Evolutionary conservation across 2,797 vertebrate species (phyloP).

Genomic region (Melanitta fusca): DNA sequence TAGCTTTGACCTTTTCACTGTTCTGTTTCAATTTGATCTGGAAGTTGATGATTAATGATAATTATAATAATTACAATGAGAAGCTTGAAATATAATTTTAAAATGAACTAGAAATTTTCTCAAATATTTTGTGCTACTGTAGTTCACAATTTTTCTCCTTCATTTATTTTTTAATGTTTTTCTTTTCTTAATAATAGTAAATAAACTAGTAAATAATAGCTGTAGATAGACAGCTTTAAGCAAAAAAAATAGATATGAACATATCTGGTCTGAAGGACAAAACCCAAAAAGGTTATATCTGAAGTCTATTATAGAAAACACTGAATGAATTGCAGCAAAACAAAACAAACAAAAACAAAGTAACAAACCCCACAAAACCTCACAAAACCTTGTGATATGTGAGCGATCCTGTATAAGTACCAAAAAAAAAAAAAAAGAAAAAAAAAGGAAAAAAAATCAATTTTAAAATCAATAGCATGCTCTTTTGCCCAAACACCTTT

Average conservation of each 20-base stretch:
- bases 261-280: not conserved
- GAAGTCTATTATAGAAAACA: not conserved
- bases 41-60: constrained; percentile 79
- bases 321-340: constrained; percentile 8
- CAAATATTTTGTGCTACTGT: constrained; percentile 64
- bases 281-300: not conserved
- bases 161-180: not conserved
- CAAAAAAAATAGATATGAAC: not conserved
- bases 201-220: not conserved
- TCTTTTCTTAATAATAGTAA: constrained; percentile 15
- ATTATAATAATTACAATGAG: constrained; percentile 76
- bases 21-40: constrained; percentile 74
- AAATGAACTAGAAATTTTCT: constrained; percentile 72
- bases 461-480: constrained; percentile 78
- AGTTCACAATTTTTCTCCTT: constrained; percentile 28
- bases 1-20: constrained; percentile 75
- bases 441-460: constrained; percentile 67
- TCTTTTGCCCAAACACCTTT: constrained; percentile 75
- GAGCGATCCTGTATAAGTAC: constrained; percentile 63
- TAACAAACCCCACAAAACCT: constrained; percentile 56
- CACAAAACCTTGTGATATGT: constrained; percentile 70
- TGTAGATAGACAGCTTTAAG: not conserved
- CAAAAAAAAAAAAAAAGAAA: constrained; percentile 60
- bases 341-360: constrained; percentile 17
- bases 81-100: constrained; percentile 71